Conservation (phyloP, 1,140 invertebrate genomes). For the Formica exsecta region DNA sequence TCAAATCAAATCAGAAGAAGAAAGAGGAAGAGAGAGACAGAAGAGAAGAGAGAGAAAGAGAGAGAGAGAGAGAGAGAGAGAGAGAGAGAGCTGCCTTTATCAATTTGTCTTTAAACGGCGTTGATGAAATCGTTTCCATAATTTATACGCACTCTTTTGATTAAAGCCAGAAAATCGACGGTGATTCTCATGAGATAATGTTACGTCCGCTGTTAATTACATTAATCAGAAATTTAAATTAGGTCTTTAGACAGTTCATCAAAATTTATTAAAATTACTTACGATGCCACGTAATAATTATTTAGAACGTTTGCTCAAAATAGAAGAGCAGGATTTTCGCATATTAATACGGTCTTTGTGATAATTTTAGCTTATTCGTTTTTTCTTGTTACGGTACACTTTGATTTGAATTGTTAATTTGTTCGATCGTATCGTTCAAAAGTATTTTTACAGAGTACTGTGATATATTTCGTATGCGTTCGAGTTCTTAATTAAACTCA, state of each 20-base stretch:
- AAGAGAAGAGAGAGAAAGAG: not conserved
- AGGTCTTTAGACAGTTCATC: conserved; percentile 42
- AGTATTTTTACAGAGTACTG: conserved; percentile 10
- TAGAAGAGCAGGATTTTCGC: not conserved
- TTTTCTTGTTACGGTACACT: not conserved
- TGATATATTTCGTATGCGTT: not conserved
- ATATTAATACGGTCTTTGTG: conserved; percentile 13
- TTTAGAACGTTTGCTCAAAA: conserved; percentile 7
- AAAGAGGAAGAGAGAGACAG: too few relatives aligned
- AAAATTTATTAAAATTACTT: conserved; percentile 8
- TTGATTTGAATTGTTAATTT: conserved; percentile 48
- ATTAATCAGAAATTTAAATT: conserved; percentile 46
- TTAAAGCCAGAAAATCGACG: conserved; percentile 70
- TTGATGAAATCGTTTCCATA: conserved; percentile 78
- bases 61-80: conserved; percentile 8
- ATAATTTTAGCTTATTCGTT: conserved; percentile 34
- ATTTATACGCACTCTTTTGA: conserved; percentile 69
- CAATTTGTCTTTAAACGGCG: conserved; percentile 72
- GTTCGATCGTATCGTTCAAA: not conserved
- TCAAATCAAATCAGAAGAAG: conserved; percentile 73
- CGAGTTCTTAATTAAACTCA: conserved; percentile 24
- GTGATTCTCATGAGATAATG: not conserved
- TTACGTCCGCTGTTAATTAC: conserved; percentile 41
- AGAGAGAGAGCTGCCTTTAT: conserved; percentile 61
- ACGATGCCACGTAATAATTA: not conserved